Evolutionary conservation across 2,113 vertebrate species (phyloP).

Genomic region (Phoenicopterus ruber): DNA sequence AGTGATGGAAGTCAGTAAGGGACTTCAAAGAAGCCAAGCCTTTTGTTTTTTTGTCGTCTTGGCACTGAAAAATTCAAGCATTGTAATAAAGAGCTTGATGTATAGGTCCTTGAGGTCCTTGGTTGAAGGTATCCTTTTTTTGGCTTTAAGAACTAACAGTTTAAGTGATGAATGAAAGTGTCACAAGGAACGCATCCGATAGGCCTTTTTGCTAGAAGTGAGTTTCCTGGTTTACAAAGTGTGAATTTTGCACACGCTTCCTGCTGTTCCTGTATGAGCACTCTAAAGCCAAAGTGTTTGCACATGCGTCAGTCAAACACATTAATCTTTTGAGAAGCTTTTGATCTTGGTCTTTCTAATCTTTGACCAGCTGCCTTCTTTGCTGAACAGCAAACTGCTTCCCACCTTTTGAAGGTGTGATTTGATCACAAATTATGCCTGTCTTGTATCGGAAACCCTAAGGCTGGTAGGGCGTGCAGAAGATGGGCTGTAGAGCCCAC

Average conservation of each 20-base stretch:
- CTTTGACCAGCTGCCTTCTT: fast-evolving
- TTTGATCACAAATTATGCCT: not conserved
- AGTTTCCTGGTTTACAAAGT: not conserved
- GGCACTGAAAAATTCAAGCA: not conserved
- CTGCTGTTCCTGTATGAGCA: not conserved
- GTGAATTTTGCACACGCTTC: not conserved
- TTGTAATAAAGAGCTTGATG: not conserved
- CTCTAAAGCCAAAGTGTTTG: not conserved
- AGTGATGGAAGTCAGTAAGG: not conserved
- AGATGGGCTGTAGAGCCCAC: not conserved
- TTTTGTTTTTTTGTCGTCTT: not conserved
- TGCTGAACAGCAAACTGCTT: not conserved
- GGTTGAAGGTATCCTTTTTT: not conserved
- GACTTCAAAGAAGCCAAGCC: not conserved
- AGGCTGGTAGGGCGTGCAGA: not conserved
- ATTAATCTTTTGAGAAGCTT: not conserved
- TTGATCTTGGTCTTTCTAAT: not conserved
- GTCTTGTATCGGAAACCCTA: not conserved
- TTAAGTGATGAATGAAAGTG: not conserved
- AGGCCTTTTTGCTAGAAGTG: not conserved
- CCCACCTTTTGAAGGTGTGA: not conserved
- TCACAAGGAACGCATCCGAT: fast-evolving
- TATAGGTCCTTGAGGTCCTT: not conserved
- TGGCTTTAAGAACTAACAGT: not conserved
- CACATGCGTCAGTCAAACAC: fast-evolving